Evolutionary conservation across 2,113 vertebrate genomes (phyloP).

Genomic region (Furnarius figulus): DNA sequence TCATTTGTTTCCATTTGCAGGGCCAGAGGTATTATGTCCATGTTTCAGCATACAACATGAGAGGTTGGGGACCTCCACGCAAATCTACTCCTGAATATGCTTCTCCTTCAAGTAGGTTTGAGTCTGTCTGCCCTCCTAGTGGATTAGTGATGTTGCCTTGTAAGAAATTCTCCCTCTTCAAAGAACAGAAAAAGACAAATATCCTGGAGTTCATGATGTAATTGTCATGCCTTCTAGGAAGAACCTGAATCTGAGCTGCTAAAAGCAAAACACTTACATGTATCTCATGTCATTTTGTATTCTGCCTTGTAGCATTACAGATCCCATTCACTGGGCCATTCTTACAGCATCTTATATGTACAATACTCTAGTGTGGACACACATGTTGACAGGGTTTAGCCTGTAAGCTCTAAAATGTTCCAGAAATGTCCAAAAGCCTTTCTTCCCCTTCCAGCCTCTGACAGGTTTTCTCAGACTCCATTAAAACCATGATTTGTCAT

Average conservation of each 20-base stretch:
- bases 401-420: slow-evolving; percentile 25
- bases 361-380: not conserved
- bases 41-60: slow-evolving; percentile 94
- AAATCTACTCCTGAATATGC: slow-evolving; percentile 83
- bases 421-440: slow-evolving; percentile 50
- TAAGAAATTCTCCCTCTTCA: not conserved
- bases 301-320: not conserved
- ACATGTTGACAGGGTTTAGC: not conserved
- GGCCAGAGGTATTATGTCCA: slow-evolving; percentile 85
- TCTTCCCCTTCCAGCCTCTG: slow-evolving; percentile 40
- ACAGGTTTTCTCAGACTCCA: not conserved
- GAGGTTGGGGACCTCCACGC: slow-evolving; percentile 90
- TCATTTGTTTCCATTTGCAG: slow-evolving; percentile 73
- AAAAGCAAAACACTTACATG: slow-evolving; percentile 26
- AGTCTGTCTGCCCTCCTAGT: not conserved
- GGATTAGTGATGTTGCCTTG: not conserved
- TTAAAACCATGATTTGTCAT: slow-evolving; percentile 19
- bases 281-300: not conserved
- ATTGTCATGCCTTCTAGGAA: not conserved
- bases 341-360: not conserved
- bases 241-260: slow-evolving; percentile 40
- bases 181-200: not conserved
- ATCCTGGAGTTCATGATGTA: not conserved
- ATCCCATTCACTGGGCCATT: not conserved
- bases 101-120: slow-evolving; percentile 89